Conservation (phyloP, 2,113 vertebrate genomes). For the Pandion haliaetus region DNA sequence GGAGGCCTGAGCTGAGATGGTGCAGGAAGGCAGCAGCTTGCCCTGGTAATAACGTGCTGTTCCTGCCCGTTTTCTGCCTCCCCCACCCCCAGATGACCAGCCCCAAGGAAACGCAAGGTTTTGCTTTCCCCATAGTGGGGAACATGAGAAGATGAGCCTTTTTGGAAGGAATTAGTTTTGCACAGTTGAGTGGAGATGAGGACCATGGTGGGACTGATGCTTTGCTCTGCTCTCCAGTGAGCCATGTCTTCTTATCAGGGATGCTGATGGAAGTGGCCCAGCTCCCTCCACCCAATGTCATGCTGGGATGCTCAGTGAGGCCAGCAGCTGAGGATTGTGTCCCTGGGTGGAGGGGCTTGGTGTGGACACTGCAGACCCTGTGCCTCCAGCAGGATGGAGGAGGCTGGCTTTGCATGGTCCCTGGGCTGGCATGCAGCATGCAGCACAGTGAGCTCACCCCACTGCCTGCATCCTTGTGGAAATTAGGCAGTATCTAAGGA, state of each 20-base stretch:
- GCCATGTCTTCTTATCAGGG: not conserved
- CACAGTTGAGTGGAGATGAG: not conserved
- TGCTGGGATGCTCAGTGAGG: not conserved
- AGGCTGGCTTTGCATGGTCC: not conserved
- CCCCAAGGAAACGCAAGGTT: not conserved
- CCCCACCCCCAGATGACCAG: not conserved
- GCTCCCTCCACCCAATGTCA: rapidly evolving
- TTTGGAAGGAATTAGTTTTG: not conserved
- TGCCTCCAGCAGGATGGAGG: not conserved
- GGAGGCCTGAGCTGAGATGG: not conserved
- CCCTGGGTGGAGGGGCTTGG: not conserved
- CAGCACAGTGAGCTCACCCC: not conserved
- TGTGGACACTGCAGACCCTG: not conserved
- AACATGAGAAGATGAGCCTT: not conserved
- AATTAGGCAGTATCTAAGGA: not conserved
- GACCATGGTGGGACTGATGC: not conserved
- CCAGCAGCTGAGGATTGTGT: not conserved
- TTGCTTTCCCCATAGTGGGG: not conserved
- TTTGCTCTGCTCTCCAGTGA: not conserved
- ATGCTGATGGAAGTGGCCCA: not conserved
- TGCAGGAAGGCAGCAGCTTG: not conserved
- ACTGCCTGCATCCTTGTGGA: not conserved
- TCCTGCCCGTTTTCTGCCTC: not conserved
- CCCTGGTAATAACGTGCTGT: rapidly evolving
- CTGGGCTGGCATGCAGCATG: not conserved